Evolutionary conservation across 2,797 vertebrate species (phyloP).

Genomic region (Acipenser transmontanus): DNA sequence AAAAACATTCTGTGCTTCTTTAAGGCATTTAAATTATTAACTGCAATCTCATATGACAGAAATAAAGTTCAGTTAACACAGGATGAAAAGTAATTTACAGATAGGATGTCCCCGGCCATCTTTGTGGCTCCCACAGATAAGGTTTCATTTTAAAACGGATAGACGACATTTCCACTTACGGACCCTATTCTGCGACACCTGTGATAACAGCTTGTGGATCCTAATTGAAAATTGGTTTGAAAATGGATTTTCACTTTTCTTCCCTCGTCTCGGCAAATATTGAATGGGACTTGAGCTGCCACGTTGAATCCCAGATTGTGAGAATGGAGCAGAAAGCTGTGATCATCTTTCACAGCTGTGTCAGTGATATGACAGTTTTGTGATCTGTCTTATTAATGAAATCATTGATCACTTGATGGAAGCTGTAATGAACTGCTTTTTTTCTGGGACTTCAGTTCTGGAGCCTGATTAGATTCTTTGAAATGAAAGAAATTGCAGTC

Average conservation of each 20-base stretch:
- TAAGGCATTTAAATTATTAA: conserved; percentile 92
- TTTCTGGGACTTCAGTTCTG: conserved; percentile 41
- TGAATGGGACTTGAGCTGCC: conserved; percentile 75
- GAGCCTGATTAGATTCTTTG: conserved; percentile 50
- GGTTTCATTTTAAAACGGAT: conserved; percentile 99
- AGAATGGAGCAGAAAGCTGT: conserved; percentile 73
- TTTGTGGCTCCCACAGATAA: conserved; percentile 93
- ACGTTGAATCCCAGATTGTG: conserved; percentile 63
- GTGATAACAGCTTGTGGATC: conserved; percentile 99
- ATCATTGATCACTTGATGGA: conserved; percentile 99
- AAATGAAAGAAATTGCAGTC: too few species aligned
- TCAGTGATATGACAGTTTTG: conserved; percentile 86
- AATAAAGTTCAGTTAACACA: conserved; percentile 98
- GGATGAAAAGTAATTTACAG: conserved; percentile 99
- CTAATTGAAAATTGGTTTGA: conserved; percentile 99
- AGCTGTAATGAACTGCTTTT: conserved; percentile 82
- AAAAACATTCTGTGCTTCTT: conserved; percentile 53
- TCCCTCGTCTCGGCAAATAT: conserved; percentile 70
- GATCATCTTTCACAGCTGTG: conserved; percentile 91
- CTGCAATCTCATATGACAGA: conserved; percentile 97
- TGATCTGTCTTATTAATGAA: conserved; percentile 99
- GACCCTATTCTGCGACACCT: conserved; percentile 98
- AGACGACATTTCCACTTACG: conserved; percentile 98
- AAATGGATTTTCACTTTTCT: conserved; percentile 99
- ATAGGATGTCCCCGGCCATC: conserved; percentile 98